Evolutionary conservation across 2,888 invertebrate species (phyloP).

Genomic region (Gandaritis pyraliata): DNA sequence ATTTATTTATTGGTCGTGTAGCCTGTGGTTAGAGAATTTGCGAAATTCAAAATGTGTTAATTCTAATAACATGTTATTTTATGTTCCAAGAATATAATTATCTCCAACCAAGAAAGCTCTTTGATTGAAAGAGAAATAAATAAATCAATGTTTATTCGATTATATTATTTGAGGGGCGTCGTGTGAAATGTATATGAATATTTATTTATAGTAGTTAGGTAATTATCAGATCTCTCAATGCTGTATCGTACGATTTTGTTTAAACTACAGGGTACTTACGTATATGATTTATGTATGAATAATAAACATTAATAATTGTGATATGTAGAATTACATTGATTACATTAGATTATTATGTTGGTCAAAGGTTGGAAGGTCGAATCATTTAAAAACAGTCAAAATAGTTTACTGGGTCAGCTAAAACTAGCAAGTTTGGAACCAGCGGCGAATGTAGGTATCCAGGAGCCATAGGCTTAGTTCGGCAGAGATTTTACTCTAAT

Average conservation of each 20-base stretch:
- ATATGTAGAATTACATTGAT: slow-evolving; percentile 1
- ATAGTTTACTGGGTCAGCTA: slow-evolving; percentile 3
- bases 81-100: too few relatives aligned
- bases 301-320: slow-evolving; percentile 1
- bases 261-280: slow-evolving; percentile 2
- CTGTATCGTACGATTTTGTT: not conserved
- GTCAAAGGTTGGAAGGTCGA: slow-evolving; percentile 17
- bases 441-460: too few relatives aligned
- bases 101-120: not conserved
- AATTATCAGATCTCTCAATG: too few relatives aligned
- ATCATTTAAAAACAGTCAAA: not conserved
- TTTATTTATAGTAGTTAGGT: too few relatives aligned
- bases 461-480: too few relatives aligned
- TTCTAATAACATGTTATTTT: not conserved
- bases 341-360: slow-evolving; percentile 11
- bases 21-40: too few relatives aligned
- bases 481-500: too few relatives aligned
- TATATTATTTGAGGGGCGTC: too few relatives aligned
- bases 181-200: too few relatives aligned
- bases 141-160: not conserved
- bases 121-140: not conserved
- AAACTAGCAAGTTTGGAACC: too few relatives aligned
- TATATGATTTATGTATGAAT: not conserved
- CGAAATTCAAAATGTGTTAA: too few relatives aligned
- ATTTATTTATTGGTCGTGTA: too few relatives aligned